Evolutionary conservation across 2,797 vertebrate genomes (phyloP).

Genomic region (Salmo trutta): DNA sequence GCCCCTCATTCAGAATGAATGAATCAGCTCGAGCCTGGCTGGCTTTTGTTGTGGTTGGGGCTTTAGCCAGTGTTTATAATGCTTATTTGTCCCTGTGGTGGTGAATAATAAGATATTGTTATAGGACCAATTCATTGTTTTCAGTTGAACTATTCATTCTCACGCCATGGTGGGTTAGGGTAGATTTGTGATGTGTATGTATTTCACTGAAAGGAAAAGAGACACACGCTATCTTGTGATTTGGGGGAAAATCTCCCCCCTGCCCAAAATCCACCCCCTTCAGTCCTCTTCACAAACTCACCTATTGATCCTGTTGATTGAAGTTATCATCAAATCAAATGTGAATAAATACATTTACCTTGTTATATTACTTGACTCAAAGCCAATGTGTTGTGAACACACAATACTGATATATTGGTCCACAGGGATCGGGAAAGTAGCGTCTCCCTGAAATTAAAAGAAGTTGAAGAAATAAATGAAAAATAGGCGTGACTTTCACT

Average conservation of each 20-base stretch:
- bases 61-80: constrained; percentile 59
- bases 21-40: constrained; percentile 59
- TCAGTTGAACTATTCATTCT: constrained; percentile 55
- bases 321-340: no score
- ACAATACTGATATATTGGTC: constrained; percentile 14
- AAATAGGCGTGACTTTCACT: not conserved
- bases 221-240: constrained; percentile 12
- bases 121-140: constrained; percentile 65
- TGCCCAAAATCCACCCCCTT: constrained; percentile 9
- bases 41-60: constrained; percentile 50
- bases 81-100: constrained; percentile 70
- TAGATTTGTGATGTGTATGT: constrained; percentile 31
- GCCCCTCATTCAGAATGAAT: constrained; percentile 49
- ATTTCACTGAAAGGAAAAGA: constrained; percentile 19
- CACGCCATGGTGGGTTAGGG: constrained; percentile 36
- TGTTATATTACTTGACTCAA: no score
- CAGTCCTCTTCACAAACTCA: constrained; percentile 10
- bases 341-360: no score
- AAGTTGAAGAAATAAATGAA: not conserved
- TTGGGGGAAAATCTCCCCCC: constrained; percentile 7
- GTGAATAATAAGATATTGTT: constrained; percentile 53
- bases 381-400: no score
- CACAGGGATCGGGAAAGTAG: not conserved
- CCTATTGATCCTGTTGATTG: not conserved
- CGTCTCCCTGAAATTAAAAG: constrained; percentile 23